A percentile compares a stretch with the other conserved stretches of the same genome.
These are phyloP conservation scores for Xiphias gladius DNA, from an alignment of 2,113 vertebrate genomes.

Conservation along the genomic window DNA sequence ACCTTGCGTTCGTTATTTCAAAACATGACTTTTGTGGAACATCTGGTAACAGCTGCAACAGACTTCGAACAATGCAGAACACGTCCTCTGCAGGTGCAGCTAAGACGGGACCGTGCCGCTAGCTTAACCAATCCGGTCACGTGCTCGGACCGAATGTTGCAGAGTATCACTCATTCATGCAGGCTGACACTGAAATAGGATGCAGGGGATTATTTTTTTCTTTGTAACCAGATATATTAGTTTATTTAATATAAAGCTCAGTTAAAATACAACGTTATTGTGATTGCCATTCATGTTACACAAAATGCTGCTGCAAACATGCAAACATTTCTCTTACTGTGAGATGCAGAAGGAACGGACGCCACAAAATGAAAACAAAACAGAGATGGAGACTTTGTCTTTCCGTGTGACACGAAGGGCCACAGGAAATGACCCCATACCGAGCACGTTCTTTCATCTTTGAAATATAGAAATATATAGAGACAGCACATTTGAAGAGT, in stretches of 20 bases:
- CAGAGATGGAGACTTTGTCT: conserved; percentile 41
- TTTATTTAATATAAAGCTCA: conserved; percentile 81
- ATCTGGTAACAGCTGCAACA: neutral
- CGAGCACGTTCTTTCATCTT: conserved; percentile 9
- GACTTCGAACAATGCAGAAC: neutral
- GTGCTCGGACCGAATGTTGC: neutral
- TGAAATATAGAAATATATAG: conserved; percentile 47
- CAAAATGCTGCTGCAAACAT: conserved; percentile 59
- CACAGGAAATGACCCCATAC: conserved; percentile 40
- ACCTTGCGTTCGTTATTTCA: neutral
- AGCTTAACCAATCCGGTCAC: neutral
- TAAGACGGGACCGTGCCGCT: neutral
- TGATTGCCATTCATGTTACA: conserved; percentile 40
- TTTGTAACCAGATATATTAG: conserved; percentile 57
- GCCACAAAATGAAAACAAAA: conserved; percentile 46
- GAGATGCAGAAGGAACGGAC: conserved; percentile 50
- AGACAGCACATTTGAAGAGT: conserved; percentile 30
- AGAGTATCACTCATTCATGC: conserved; percentile 52
- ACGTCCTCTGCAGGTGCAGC: neutral
- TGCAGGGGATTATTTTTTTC: conserved; percentile 51
- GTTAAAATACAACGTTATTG: conserved; percentile 64
- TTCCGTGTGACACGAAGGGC: conserved; percentile 24
- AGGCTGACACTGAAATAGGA: conserved; percentile 72
- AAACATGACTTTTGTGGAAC: too few relatives aligned
- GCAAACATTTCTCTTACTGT: conserved; percentile 59